A percentile compares a stretch with the other conserved stretches of the same genome.
These are phyloP conservation scores for Apodemia duryi DNA, from an alignment of 2,888 invertebrate genomes.

Conservation along the genomic window DNA sequence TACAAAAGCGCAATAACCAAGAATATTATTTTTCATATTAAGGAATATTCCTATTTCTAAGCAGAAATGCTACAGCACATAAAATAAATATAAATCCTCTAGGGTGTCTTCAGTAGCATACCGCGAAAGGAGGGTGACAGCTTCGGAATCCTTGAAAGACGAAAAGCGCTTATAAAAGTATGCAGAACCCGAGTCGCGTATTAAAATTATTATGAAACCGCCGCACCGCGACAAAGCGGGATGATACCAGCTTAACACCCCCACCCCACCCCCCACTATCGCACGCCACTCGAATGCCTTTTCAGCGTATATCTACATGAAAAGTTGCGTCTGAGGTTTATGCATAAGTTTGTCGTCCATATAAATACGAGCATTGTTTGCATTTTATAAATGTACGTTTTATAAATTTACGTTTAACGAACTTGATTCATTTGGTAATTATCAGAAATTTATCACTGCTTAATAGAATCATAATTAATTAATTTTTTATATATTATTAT, in stretches of 20 bases:
- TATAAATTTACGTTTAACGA: not conserved
- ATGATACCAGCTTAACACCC: slow-evolving; percentile 66
- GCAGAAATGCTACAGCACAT: slow-evolving; percentile 31
- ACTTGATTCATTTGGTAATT: not conserved
- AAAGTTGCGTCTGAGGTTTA: slow-evolving; percentile 60
- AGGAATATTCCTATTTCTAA: not conserved
- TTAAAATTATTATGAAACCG: slow-evolving; percentile 78
- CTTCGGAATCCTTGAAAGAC: slow-evolving; percentile 36
- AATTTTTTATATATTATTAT: no score
- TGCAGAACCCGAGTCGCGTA: slow-evolving; percentile 48
- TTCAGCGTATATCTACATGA: slow-evolving; percentile 60
- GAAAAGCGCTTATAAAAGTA: slow-evolving; percentile 61
- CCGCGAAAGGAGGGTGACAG: slow-evolving; percentile 62
- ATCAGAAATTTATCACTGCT: not conserved
- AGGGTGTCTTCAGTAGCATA: slow-evolving; percentile 52
- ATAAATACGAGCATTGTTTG: slow-evolving; percentile 17
- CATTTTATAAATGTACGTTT: slow-evolving; percentile 16
- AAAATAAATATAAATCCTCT: slow-evolving; percentile 56
- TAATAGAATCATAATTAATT: not conserved
- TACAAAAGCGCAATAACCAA: not conserved
- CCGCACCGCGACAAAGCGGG: slow-evolving; percentile 62
- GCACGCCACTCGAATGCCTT: slow-evolving; percentile 60
- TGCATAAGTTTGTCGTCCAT: slow-evolving; percentile 48
- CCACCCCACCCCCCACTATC: slow-evolving; percentile 37
- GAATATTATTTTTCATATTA: not conserved